Conservation (phyloP, 2,888 invertebrate genomes). For the Colletes collaris region DNA sequence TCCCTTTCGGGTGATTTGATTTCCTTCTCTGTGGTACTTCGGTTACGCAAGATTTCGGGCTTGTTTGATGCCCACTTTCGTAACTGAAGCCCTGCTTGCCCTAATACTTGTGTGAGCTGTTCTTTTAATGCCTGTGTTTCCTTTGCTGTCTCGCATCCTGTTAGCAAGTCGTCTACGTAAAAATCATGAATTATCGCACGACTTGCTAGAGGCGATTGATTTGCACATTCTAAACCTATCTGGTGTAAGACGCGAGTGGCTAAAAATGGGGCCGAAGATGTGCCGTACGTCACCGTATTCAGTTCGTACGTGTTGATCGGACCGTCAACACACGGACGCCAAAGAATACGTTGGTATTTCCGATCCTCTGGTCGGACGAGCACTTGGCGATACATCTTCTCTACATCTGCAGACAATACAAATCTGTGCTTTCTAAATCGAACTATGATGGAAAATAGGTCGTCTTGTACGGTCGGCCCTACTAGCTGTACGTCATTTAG, state of each 20-base stretch:
- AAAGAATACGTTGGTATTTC: conserved; percentile 4
- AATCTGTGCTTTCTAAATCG: no score
- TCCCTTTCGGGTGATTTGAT: not conserved
- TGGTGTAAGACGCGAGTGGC: not conserved
- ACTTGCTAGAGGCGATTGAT: not conserved
- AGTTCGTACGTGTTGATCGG: not conserved
- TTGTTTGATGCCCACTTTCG: conserved; percentile 9
- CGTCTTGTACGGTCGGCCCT: no score
- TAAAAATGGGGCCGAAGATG: conserved; percentile 11
- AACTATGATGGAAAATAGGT: no score
- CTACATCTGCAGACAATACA: conserved; percentile 1
- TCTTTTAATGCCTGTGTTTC: not conserved
- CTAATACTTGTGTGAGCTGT: not conserved
- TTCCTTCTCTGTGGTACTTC: no score
- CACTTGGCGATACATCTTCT: conserved; percentile 14
- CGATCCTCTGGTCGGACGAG: not conserved
- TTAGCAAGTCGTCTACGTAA: conserved; percentile 23
- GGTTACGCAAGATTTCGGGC: no score
- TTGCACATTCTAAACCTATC: not conserved
- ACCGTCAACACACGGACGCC: not conserved
- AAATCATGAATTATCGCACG: conserved; percentile 3
- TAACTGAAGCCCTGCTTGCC: not conserved
- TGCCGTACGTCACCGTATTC: conserved; percentile 16
- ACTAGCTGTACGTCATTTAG: no score
- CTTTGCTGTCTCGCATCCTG: conserved; percentile 1